Evolutionary conservation across 2,113 vertebrate genomes (phyloP), one percentile per base, ranked within the genome.

Genomic region (Albula goreensis): DNA sequence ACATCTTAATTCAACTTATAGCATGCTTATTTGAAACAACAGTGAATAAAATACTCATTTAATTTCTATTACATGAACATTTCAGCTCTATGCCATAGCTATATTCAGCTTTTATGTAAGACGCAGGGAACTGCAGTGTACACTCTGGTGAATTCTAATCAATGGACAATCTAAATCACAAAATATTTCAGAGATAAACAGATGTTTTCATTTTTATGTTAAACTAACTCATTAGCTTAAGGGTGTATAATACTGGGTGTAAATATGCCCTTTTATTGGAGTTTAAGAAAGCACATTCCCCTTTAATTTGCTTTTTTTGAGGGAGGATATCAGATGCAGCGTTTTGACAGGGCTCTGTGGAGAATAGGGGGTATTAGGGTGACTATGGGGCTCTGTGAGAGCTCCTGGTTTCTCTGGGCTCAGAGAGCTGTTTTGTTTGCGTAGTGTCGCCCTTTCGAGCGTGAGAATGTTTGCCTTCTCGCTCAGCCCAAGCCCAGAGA

Each of bases 281-380:
- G 78, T 80, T 80, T 50, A 80, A 80, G 78, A 80, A 82, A 82
- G 80, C 52, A 51, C 50, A 56, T n/a, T 56, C 8, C 51, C 22
- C 80, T n/a, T 82, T 82, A 53, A 82, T 31, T 82, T 82, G 53
- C 50, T 51, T 82, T 82, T 82, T n/a, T 31, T 82, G 15, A 31
- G 49, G 12, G 49, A 56, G 50, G 80, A 31, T 25, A 82, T 11
- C 80, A 82, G 80, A 80, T 80, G 50, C 78, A 8, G 41, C 15
- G 48, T 50, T 80, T 15, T 17, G 78, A 80, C 41, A 50, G 50
- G 49, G 50, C 50, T 80, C 15, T 80, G 41, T 80, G 78, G 31
- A 74, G 70, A 74, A 74, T 74, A 74, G 10, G 70, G 1, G 70
- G 70, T 8, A 74, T 74, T 31, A 74, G 70, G 70, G 63, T 70